These are phyloP conservation scores for Crotalus helleri DNA, from an alignment of 2,113 vertebrate species.

Conservation along the genomic window DNA sequence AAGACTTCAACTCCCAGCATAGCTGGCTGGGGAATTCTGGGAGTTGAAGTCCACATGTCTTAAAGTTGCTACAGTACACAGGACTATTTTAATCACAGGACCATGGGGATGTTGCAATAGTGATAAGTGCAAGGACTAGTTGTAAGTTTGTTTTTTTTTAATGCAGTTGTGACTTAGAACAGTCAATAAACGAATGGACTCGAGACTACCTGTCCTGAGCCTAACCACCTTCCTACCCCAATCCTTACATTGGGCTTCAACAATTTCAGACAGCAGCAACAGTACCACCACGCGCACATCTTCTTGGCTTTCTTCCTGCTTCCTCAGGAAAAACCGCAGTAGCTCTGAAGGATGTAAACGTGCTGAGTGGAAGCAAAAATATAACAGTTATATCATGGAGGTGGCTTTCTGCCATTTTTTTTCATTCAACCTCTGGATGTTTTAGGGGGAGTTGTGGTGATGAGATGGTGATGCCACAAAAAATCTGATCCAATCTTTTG, in stretches of 20 bases:
- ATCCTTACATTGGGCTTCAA: background rate
- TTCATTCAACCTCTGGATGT: background rate
- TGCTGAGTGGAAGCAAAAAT: background rate
- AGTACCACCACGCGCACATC: background rate
- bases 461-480: background rate
- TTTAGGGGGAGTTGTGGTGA: background rate
- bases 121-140: background rate
- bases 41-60: background rate
- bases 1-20: background rate
- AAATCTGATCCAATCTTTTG: background rate
- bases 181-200: background rate
- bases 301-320: background rate
- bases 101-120: background rate
- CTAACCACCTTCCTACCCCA: background rate
- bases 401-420: background rate
- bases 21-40: background rate
- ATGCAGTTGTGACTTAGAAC: background rate
- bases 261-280: background rate
- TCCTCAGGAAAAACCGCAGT: background rate
- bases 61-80: background rate
- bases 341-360: background rate
- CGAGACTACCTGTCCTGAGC: background rate
- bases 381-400: background rate
- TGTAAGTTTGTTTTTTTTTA: background rate
- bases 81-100: background rate